Evolutionary conservation across 2,888 invertebrate genomes (phyloP).

Genomic region (Lepidochitona cinerea): DNA sequence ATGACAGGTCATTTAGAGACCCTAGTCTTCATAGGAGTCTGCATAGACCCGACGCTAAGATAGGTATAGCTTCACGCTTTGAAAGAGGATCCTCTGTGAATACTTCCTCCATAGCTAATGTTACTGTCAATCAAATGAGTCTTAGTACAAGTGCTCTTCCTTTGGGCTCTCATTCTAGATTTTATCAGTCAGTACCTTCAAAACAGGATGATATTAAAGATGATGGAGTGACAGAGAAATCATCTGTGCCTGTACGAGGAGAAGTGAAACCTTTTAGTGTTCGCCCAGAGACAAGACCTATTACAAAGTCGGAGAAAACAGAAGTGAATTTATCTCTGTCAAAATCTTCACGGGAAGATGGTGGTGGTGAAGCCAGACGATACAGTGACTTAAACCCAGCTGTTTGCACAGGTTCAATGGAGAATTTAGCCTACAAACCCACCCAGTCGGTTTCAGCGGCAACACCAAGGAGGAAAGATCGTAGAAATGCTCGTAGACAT

Average conservation of each 20-base stretch:
- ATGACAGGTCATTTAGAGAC: constrained; percentile 42
- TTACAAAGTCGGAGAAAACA: constrained; percentile 50
- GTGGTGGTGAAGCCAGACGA: neutral
- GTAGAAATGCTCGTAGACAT: constrained; percentile 78
- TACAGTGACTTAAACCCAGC: neutral
- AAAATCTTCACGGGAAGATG: neutral
- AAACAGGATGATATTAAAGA: neutral
- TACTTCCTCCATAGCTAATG: neutral
- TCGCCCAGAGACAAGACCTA: constrained; percentile 32
- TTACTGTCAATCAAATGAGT: neutral
- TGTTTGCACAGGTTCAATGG: neutral
- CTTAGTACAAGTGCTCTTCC: neutral
- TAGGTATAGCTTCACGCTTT: constrained; percentile 66
- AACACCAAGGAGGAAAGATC: constrained; percentile 28
- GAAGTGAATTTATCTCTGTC: constrained; percentile 47
- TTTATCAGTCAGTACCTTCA: neutral
- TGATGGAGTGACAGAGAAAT: neutral
- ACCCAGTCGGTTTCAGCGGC: neutral
- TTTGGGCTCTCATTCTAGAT: neutral
- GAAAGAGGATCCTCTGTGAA: constrained; percentile 37
- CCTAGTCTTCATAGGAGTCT: constrained; percentile 61
- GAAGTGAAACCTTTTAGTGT: constrained; percentile 5
- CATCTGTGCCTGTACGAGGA: neutral
- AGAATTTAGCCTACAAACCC: neutral
- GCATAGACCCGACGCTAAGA: constrained; percentile 53